Conservation (phyloP, 2,888 invertebrate genomes). For the Brenthis daphne region DNA sequence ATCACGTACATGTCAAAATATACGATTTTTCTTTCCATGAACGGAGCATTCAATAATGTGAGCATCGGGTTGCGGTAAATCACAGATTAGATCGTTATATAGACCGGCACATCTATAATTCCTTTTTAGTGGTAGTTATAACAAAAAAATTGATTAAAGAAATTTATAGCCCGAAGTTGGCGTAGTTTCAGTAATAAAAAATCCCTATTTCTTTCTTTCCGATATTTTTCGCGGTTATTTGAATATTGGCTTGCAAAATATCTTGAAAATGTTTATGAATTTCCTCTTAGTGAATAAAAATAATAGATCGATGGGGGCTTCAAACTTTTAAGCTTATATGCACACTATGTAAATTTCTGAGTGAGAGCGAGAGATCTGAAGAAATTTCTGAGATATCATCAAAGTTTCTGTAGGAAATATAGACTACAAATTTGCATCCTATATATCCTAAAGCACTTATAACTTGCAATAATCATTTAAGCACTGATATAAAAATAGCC, state of each 20-base stretch:
- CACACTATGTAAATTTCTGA: too few relatives aligned
- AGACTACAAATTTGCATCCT: too few relatives aligned
- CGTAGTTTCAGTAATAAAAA: conserved; percentile 9
- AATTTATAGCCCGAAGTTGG: conserved; percentile 34
- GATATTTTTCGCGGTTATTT: not conserved
- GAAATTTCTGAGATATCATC: too few relatives aligned
- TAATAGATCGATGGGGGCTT: too few relatives aligned
- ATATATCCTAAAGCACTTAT: too few relatives aligned
- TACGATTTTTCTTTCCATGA: conserved; percentile 75
- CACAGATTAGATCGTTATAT: conserved; percentile 57
- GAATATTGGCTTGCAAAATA: not conserved
- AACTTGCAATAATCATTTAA: too few relatives aligned
- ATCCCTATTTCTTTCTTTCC: not conserved
- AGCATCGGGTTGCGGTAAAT: conserved; percentile 65
- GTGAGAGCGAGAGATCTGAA: too few relatives aligned
- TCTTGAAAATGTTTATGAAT: too few relatives aligned
- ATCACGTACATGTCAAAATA: conserved; percentile 67
- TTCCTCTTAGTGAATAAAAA: too few relatives aligned
- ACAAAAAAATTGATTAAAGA: conserved; percentile 39
- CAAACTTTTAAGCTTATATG: too few relatives aligned
- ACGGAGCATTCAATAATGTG: conserved; percentile 73
- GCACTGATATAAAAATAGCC: too few relatives aligned
- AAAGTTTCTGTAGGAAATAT: too few relatives aligned
- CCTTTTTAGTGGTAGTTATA: conserved; percentile 35
- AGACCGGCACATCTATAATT: conserved; percentile 52